These are phyloP conservation scores for Rhynchopsitta pachyrhyncha DNA, from an alignment of 2,113 vertebrate species.

Conservation along the genomic window DNA sequence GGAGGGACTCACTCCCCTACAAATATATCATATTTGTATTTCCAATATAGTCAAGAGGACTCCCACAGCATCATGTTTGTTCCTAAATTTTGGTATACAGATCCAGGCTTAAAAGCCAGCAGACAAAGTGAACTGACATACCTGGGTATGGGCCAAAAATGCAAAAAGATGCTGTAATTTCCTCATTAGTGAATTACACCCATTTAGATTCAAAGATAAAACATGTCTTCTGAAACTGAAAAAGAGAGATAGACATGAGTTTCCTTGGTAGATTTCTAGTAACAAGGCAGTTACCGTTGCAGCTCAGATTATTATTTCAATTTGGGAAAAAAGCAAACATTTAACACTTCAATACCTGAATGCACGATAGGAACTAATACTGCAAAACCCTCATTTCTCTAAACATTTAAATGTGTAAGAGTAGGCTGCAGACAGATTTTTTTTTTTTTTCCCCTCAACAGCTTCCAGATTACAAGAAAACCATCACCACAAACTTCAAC, in stretches of 20 bases:
- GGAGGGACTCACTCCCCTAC: neutral
- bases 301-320: neutral
- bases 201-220: slow-evolving; percentile 88
- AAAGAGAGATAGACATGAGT: neutral
- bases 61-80: neutral
- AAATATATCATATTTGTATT: neutral
- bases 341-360: neutral
- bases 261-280: neutral
- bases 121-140: slow-evolving; percentile 56
- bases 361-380: neutral
- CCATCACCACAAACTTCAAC: neutral
- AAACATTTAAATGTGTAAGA: neutral
- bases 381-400: neutral
- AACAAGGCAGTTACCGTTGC: neutral
- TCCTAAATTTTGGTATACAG: neutral
- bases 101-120: neutral
- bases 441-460: neutral
- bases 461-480: neutral
- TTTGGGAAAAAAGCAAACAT: neutral
- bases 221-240: slow-evolving; percentile 93
- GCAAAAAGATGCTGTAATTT: slow-evolving; percentile 96
- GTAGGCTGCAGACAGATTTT: fast-evolving
- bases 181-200: slow-evolving; percentile 90
- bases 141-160: slow-evolving; percentile 96
- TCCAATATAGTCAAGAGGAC: neutral